Base-by-base conservation (phyloP, 2,888 invertebrate species). In the Drosophila peninsularis region DNA sequence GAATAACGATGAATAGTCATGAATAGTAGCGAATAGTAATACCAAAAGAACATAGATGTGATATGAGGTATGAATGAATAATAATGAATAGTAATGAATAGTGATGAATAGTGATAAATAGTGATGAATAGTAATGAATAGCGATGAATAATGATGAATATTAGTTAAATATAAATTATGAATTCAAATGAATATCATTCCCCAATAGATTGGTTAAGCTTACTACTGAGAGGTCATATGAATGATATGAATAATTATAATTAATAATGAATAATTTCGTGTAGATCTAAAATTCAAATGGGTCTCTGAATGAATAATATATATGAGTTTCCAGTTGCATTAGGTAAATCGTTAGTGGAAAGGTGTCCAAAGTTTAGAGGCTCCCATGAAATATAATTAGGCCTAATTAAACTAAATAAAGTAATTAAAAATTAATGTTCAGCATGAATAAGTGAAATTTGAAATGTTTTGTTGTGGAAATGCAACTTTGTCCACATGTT, bases 381-480 rank as follows among this genome's bases (percentile, higher is more conserved):
- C 2, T 45, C 3, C 17, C 30, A 6, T 17, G 17, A 47, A 47
- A 17, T 17, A 11, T 24, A 36, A 36, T 24, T 24, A 11, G 0
- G 6, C 11, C 3, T 32, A 47, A 47, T 47, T 47, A 10, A 47
- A 47, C 17, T 47, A 27, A 30, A 17, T 17, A 27, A 17, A 30
- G 21, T 4, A 0, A n/a, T 41, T 19, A 0, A 11, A 24, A 44
- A 24, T 24, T 45, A n/a, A 45, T 17, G 17, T 30, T 4, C 24
- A n/a, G 3, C 19, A 32, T 32, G 9, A 30, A 19, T 17, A 19
- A 30, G 13, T 34, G 27, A 24, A 24, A 37, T 52, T 24, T 24
- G 24, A 52, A 52, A 37, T 37, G 27, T 37, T 50, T 34, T 34
- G 49, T 47, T 47, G 30, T 10, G 49, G 30, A 50, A 34, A 34